Conservation (phyloP, 2,888 invertebrate species). For the Erpobdella octoculata region DNA sequence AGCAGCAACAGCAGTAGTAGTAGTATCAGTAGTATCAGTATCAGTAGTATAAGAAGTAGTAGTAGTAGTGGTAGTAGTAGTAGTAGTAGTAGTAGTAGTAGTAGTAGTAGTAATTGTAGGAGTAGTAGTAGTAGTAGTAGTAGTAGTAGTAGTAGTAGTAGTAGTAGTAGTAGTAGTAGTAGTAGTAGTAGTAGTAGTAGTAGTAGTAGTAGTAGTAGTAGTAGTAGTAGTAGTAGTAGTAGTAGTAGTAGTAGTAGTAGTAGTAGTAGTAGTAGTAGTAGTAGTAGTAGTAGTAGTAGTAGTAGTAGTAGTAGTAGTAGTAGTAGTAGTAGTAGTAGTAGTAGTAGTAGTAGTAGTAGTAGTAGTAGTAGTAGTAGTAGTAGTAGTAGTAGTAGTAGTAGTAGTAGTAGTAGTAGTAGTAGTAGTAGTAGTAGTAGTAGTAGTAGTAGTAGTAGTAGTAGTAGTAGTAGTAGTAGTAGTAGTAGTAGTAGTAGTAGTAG, state of each 20-base stretch:
- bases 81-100: not conserved
- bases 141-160: conserved; percentile 1
- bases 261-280: conserved; percentile 1
- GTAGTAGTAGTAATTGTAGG: too few species aligned
- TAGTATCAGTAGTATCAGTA: too few species aligned
- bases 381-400: conserved; percentile 1
- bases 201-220: conserved; percentile 1
- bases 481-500: conserved; percentile 1
- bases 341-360: too few species aligned
- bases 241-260: too few species aligned
- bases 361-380: not conserved
- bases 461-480: conserved; percentile 1
- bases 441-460: conserved; percentile 1
- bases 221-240: conserved; percentile 1
- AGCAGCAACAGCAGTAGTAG: too few species aligned
- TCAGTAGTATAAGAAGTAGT: too few species aligned
- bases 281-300: conserved; percentile 1
- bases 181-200: conserved; percentile 1
- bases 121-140: conserved; percentile 1
- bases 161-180: conserved; percentile 1
- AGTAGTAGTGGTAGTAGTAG: too few species aligned
- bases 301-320: too few species aligned
- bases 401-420: conserved; percentile 1
- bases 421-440: conserved; percentile 1
- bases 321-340: too few species aligned